Percentiles rank a stretch among this genome's conserved stretches.
Evolutionary conservation across 2,797 vertebrate genomes (phyloP).

Genomic region (Chrosomus eos): DNA sequence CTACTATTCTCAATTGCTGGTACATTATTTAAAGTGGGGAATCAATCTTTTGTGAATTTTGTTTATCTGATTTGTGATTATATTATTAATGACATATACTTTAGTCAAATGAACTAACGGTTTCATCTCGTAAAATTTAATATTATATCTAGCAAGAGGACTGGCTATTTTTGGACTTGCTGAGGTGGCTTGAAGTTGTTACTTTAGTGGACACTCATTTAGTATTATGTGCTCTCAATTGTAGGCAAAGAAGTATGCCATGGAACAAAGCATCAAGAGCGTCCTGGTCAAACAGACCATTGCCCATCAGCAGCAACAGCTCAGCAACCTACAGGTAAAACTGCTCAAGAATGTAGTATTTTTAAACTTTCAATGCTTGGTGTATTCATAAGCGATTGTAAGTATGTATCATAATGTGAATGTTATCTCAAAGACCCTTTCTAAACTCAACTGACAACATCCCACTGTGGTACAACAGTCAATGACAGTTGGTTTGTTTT

Average conservation of each 20-base stretch:
- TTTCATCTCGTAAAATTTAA: no score
- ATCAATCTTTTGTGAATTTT: background rate
- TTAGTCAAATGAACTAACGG: no score
- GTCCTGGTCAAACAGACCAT: constrained; percentile 93
- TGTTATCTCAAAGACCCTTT: background rate
- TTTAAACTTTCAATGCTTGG: background rate
- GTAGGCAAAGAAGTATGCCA: constrained; percentile 95
- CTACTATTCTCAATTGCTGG: constrained; percentile 49
- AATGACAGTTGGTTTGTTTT: background rate
- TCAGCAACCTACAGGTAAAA: constrained; percentile 92
- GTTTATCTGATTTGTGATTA: background rate
- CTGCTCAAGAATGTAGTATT: background rate
- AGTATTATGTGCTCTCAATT: constrained; percentile 23
- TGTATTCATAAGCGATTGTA: background rate
- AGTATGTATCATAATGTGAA: background rate
- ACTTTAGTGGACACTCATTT: background rate
- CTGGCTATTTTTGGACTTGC: background rate
- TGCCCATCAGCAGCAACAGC: constrained; percentile 91
- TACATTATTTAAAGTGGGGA: background rate
- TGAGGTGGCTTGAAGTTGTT: background rate
- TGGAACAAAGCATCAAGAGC: constrained; percentile 96
- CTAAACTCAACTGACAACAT: background rate
- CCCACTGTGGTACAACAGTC: background rate
- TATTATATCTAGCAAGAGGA: background rate
- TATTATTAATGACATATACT: background rate